Percentiles rank a stretch among this genome's conserved stretches.
Evolutionary conservation across 2,113 vertebrate species (phyloP).

Genomic region (Indri indri): DNA sequence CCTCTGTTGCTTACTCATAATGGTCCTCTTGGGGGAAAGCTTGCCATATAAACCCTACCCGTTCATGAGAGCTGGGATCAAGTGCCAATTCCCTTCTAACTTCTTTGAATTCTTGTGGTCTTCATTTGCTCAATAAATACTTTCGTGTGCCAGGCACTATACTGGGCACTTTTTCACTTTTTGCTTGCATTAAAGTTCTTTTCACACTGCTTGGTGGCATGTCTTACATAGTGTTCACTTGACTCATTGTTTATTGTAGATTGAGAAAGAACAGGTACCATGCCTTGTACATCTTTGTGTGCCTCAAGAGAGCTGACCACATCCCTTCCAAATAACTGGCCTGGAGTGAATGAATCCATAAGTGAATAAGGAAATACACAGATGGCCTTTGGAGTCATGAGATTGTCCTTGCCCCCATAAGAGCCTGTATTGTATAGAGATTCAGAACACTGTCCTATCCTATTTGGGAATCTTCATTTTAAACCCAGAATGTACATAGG

Average conservation of each 20-base stretch:
- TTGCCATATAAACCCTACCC: neutral
- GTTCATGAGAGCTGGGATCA: neutral
- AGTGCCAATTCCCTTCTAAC: neutral
- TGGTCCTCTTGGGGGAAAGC: neutral
- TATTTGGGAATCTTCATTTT: constrained; percentile 7
- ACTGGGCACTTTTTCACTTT: neutral
- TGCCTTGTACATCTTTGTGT: fast-evolving
- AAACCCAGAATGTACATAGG: neutral
- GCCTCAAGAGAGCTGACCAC: neutral
- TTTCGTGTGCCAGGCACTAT: neutral
- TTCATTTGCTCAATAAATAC: neutral
- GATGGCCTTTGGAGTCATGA: neutral
- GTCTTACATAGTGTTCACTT: neutral
- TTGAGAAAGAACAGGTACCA: neutral
- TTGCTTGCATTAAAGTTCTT: neutral
- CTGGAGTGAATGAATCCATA: neutral
- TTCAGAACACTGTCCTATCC: neutral
- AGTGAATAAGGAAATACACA: neutral
- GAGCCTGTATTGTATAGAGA: neutral
- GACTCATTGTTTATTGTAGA: neutral
- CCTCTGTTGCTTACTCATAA: neutral
- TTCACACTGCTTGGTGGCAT: neutral
- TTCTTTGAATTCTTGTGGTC: neutral
- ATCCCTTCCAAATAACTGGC: neutral
- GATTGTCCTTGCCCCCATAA: neutral